Percentiles rank a stretch among this genome's conserved stretches.
phyloP scores from a whole-genome alignment of 2,797 vertebrate species.

The Hydrophis major region DNA sequence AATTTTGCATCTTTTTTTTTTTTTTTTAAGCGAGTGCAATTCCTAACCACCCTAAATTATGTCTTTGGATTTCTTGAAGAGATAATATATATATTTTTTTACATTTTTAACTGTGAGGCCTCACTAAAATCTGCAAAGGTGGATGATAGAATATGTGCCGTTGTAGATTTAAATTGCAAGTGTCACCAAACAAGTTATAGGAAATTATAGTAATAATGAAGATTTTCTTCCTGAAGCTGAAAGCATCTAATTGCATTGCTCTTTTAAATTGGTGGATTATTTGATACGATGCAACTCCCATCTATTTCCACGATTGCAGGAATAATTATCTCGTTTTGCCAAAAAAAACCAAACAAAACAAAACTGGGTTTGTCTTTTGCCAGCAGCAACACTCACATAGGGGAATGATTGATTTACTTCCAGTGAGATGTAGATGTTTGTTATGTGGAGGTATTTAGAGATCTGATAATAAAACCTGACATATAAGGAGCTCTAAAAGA shows the following conservation, averaged over 20 bases:
- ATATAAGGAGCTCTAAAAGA: background rate
- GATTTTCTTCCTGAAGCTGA: background rate
- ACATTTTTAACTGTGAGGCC: background rate
- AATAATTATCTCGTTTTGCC: background rate
- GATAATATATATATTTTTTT: background rate
- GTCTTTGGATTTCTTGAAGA: background rate
- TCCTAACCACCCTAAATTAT: background rate
- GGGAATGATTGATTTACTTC: background rate
- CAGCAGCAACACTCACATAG: background rate
- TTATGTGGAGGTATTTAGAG: background rate
- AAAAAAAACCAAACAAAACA: background rate
- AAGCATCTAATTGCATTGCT: conserved; percentile 2
- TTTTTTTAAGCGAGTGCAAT: background rate
- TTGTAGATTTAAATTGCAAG: background rate
- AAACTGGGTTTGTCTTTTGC: background rate
- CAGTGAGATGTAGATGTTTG: background rate
- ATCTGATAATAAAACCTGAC: background rate
- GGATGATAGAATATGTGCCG: background rate
- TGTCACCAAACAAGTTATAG: background rate
- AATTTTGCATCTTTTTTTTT: background rate
- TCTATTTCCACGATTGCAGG: conserved; percentile 14
- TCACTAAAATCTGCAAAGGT: background rate
- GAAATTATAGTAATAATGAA: conserved; percentile 17
- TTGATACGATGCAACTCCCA: background rate
- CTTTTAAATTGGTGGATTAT: conserved; percentile 5